Base-by-base conservation (phyloP, 1,140 invertebrate genomes). In the Ostrea edulis region DNA sequence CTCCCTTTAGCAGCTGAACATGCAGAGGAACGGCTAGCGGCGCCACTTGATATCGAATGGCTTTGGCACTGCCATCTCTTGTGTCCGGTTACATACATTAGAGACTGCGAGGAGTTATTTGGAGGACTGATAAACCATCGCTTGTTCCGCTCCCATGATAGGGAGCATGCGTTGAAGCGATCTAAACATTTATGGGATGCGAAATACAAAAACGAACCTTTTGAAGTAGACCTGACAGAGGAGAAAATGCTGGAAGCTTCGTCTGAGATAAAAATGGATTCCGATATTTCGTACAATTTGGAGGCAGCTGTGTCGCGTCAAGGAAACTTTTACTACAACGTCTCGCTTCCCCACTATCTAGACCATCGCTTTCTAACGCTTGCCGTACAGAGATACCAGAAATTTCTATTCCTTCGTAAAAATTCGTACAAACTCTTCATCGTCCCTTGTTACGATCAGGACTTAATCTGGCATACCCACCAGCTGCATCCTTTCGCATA, bases 31-130 rank as follows among this genome's bases (percentile, higher is more conserved):
- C 65, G 88, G 14, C 55, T 95, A 9, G 92, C 93, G 77, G 95
- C 95, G 2, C 95, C 95, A 20, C 85, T 96, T 54, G 95, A 96
- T 90, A 94, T 96, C 68, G 94, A 96, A 87, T 96, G 95, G 95
- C 90, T 95, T n/a, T 96, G 95, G 95, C 95, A 96, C 86, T 94
- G 93, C 29, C 95, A 95, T 87, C 93, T 96, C 92, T 89, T 96
- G 44, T 93, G 92, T 84, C 95, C 95, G 51, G 86, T 90, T 22
- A 84, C 89, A 20, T 96, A 96, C 87, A 91, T 90, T 85, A 94
- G 93, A 85, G 95, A 96, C 86, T 95, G 95, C 85, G 86, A 92
- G 22, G 83, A 58, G 4, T 83, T 95, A 51, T 94, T 94, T 53
- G 93, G 94, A 12, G 90, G 86, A 55, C 90, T 95, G 0, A 90